Percentiles rank a stretch among this genome's conserved stretches.
These are phyloP conservation scores for Thunnus maccoyii DNA, from an alignment of 2,113 vertebrate genomes.

Conservation along the genomic window DNA sequence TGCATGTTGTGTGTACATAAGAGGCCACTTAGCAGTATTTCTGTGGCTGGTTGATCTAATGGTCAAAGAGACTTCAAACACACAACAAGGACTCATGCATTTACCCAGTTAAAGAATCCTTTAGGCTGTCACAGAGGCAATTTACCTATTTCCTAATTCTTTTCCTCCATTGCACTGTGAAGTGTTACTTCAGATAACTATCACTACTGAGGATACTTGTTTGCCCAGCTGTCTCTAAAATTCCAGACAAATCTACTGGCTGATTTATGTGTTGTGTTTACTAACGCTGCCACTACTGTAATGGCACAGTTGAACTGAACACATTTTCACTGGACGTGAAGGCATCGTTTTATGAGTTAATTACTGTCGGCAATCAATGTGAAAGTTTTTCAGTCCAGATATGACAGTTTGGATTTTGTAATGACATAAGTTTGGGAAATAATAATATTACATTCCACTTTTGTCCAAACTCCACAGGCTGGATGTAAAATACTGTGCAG, in stretches of 20 bases:
- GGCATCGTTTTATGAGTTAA: no score
- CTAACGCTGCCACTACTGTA: no score
- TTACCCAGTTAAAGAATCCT: neutral
- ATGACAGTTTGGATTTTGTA: no score
- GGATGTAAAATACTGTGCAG: no score
- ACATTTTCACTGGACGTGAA: no score
- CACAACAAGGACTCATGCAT: neutral
- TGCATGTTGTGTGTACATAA: conserved; percentile 1
- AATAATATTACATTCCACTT: no score
- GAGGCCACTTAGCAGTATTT: neutral
- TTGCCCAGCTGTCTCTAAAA: neutral
- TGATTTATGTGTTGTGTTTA: neutral
- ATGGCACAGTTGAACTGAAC: no score
- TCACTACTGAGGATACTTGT: neutral
- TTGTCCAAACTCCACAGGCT: no score
- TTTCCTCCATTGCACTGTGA: neutral
- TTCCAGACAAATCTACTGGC: neutral
- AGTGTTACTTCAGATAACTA: neutral
- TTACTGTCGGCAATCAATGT: no score
- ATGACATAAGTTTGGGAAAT: no score
- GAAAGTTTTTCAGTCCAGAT: no score
- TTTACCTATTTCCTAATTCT: neutral
- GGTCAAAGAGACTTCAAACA: neutral
- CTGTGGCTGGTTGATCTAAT: neutral
- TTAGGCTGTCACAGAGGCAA: neutral